Conservation (phyloP, 64 coral and sea anemone species). For the Stichodactyla helianthus region DNA sequence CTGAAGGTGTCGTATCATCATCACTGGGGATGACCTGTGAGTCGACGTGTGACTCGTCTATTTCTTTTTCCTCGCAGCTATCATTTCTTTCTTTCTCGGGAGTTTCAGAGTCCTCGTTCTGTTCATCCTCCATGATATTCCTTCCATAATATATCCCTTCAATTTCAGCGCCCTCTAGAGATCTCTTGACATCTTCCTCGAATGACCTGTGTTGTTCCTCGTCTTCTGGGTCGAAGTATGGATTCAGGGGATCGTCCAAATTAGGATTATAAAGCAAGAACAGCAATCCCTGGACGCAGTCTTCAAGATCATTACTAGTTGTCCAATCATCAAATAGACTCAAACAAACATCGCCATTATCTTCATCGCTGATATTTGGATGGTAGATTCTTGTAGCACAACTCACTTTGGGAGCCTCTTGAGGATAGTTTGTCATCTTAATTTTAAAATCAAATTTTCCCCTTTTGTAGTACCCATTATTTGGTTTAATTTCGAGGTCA, state of each 20-base stretch:
- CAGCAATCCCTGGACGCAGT: conserved; percentile 77
- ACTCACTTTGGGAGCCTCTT: conserved; percentile 28
- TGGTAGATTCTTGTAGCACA: conserved; percentile 70
- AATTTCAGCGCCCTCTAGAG: conserved; percentile 55
- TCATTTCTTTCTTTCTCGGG: neutral
- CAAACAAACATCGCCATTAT: conserved; percentile 49
- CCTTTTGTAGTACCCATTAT: conserved; percentile 59
- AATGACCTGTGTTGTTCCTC: conserved; percentile 27
- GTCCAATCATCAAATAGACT: conserved; percentile 87
- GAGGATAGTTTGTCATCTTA: conserved; percentile 36
- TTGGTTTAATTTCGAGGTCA: conserved; percentile 67
- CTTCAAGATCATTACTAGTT: conserved; percentile 59
- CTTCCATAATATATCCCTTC: conserved; percentile 51
- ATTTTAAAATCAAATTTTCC: conserved; percentile 73
- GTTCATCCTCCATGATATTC: conserved; percentile 40
- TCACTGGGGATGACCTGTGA: neutral
- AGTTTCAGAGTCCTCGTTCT: neutral
- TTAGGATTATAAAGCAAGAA: conserved; percentile 83
- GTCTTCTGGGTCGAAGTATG: conserved; percentile 51
- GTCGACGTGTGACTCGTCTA: neutral
- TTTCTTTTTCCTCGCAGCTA: neutral
- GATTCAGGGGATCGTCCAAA: conserved; percentile 68
- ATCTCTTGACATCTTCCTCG: conserved; percentile 47
- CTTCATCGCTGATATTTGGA: conserved; percentile 68
- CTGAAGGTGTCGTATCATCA: neutral